A percentile compares a stretch with the other conserved stretches of the same genome.
phyloP scores from a whole-genome alignment of 1,140 invertebrate species.

The Eriocheir sinensis region DNA sequence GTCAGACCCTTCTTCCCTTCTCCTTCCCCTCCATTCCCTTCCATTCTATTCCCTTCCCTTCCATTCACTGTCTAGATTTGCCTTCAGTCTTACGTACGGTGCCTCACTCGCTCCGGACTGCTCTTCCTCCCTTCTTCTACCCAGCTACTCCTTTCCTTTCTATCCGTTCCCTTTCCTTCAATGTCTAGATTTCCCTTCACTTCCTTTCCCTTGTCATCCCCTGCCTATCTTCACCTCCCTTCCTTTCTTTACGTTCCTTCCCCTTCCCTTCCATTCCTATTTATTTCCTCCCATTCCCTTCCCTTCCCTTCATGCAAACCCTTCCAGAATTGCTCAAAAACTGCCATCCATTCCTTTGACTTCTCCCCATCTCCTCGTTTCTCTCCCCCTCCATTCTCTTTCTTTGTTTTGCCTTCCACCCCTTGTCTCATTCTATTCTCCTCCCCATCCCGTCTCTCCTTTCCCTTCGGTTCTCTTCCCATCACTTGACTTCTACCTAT shows the following conservation, averaged over 20 bases:
- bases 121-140: not conserved
- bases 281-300: not conserved
- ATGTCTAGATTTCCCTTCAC: not conserved
- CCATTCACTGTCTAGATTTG: not conserved
- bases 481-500: no score
- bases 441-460: not conserved
- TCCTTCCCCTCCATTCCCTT: no score
- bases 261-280: not conserved
- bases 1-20: not conserved
- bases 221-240: not conserved
- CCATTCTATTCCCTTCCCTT: not conserved
- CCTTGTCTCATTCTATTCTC: not conserved
- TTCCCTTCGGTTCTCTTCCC: not conserved
- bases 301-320: not conserved
- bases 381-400: not conserved
- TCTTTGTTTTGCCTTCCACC: not conserved
- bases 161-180: not conserved
- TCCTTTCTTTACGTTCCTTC: not conserved
- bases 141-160: not conserved
- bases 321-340: not conserved
- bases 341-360: not conserved
- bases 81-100: not conserved
- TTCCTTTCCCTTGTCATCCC: not conserved
- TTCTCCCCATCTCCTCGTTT: not conserved
- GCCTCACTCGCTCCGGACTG: not conserved